Conservation (phyloP, 1,140 invertebrate species). For the Hydropsyche tenuis region DNA sequence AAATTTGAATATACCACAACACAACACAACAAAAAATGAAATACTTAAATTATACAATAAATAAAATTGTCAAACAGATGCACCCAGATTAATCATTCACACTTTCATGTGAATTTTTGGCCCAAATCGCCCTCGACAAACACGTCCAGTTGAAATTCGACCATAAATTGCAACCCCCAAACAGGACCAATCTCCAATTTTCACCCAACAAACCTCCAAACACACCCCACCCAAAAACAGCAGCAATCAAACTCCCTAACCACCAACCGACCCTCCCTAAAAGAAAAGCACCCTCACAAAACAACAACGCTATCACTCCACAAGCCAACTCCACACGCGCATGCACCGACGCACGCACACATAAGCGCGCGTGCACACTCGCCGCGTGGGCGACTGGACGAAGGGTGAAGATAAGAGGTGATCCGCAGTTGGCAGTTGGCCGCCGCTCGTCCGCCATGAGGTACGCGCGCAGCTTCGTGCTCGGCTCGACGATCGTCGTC, state of each 20-base stretch:
- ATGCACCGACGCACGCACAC: neutral
- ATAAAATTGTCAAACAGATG: no score
- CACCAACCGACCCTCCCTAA: neutral
- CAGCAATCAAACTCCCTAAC: neutral
- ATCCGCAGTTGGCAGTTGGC: neutral
- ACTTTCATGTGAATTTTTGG: no score
- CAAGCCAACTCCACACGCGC: neutral
- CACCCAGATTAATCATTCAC: no score
- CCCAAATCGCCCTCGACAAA: no score
- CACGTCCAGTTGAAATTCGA: no score
- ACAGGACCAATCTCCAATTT: no score
- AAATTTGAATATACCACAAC: no score
- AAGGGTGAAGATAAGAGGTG: neutral
- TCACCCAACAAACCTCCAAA: no score
- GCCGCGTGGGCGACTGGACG: neutral
- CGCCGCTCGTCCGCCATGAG: slow-evolving; percentile 36
- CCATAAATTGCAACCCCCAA: no score
- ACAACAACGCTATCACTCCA: neutral
- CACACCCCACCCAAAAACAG: no score
- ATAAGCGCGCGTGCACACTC: neutral
- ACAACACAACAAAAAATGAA: no score
- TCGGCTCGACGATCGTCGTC: slow-evolving; percentile 34
- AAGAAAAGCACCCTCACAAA: neutral
- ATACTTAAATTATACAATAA: no score
- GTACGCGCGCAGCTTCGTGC: slow-evolving; percentile 34